Base-by-base conservation (phyloP, 2,888 invertebrate genomes). In the Vesta saturnalis region DNA sequence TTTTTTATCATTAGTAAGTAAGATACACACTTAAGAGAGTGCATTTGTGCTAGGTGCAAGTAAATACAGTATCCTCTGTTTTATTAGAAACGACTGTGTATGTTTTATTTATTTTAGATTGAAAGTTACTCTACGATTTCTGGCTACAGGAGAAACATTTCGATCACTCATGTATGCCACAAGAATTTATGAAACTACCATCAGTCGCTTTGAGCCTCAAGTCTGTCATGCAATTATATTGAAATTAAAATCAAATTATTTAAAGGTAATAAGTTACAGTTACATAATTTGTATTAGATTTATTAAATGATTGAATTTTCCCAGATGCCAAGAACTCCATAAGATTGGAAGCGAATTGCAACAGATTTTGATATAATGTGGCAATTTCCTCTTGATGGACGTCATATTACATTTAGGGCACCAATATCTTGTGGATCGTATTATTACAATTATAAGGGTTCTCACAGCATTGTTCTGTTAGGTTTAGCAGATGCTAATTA, bases 371-470 rank as follows among this genome's bases (percentile, higher is more conserved):
- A 61, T 43, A 23, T 18, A 16, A 5, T 49, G 21, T 77, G 77
- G 76, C 69, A 76, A 65, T 70, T 73, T 54, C 77, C 77, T 18
- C n/a, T 74, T 15, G 74, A 74, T 70, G 74, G 77, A 5, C 75
- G 77, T 66, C 77, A 78, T 64, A 70, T 77, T 19, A 55, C 12
- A 10, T 58, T 67, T 19, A 54, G 59, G 39, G 64, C 73, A 39
- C 74, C 74, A 23, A 35, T 8, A 14, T 57, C 68, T 49, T 21
- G 68, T n/a, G n/a, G n/a, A n/a, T n/a, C n/a, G n/a, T n/a, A n/a
- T n/a, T n/a, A n/a, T n/a, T n/a, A n/a, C n/a, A n/a, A n/a, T n/a
- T n/a, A n/a, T n/a, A n/a, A n/a, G n/a, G n/a, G n/a, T n/a, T n/a
- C n/a, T n/a, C n/a, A n/a, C n/a, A n/a, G n/a, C n/a, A n/a, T n/a